Conservation (phyloP, 2,888 invertebrate genomes). For the Ennomos erosarius region DNA sequence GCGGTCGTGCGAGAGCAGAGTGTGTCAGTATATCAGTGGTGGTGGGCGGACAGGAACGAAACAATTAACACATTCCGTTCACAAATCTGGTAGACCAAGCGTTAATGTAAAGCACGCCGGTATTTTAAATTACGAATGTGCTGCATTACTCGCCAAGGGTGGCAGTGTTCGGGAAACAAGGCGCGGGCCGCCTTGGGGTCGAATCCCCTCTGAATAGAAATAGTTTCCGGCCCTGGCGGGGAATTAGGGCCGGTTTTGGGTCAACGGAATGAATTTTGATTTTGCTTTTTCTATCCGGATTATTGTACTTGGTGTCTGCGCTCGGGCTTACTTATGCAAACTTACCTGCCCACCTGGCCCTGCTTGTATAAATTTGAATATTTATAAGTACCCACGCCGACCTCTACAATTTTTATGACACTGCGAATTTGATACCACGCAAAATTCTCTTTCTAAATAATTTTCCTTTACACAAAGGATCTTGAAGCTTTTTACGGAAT, state of each 20-base stretch:
- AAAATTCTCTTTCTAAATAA: conserved; percentile 48
- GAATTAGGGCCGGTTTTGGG: conserved; percentile 70
- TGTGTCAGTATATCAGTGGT: conserved; percentile 53
- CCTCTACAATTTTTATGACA: conserved; percentile 58
- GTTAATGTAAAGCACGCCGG: conserved; percentile 53
- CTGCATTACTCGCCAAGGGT: conserved; percentile 43
- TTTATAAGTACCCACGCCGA: conserved; percentile 52
- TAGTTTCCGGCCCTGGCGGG: conserved; percentile 71
- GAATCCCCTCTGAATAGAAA: conserved; percentile 75
- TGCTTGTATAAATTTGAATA: conserved; percentile 67
- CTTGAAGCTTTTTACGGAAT: conserved; percentile 44
- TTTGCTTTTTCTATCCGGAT: conserved; percentile 75
- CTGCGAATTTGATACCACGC: conserved; percentile 56
- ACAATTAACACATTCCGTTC: conserved; percentile 66
- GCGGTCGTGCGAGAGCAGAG: conserved; percentile 57
- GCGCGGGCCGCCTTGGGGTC: conserved; percentile 59
- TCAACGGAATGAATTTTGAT: conserved; percentile 81
- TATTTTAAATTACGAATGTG: conserved; percentile 64
- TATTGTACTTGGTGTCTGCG: conserved; percentile 60
- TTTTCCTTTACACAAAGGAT: conserved; percentile 44
- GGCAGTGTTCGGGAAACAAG: conserved; percentile 65
- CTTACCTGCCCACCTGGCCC: conserved; percentile 55
- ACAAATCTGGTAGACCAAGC: conserved; percentile 55
- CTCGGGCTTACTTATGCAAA: conserved; percentile 65
- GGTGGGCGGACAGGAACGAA: conserved; percentile 49